These are phyloP conservation scores for Hoplostethus mediterraneus DNA, from an alignment of 2,797 vertebrate genomes.

Conservation along the genomic window DNA sequence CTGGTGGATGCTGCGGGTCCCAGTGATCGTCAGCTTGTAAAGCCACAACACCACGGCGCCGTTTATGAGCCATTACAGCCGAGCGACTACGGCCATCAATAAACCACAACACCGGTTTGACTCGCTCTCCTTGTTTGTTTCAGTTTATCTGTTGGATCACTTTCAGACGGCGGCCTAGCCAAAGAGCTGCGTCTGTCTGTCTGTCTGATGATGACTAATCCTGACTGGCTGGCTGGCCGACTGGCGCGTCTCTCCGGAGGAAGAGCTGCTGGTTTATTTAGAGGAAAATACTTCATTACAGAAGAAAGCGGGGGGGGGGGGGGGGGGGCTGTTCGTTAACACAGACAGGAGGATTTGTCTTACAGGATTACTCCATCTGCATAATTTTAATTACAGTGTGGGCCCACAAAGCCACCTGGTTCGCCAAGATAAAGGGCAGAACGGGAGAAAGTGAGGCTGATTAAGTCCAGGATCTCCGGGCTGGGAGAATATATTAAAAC, in stretches of 20 bases:
- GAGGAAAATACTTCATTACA: constrained; percentile 64
- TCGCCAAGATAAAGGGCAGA: constrained; percentile 73
- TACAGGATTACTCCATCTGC: constrained; percentile 80
- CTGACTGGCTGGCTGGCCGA: constrained; percentile 34
- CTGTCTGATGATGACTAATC: constrained; percentile 49
- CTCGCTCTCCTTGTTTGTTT: constrained; percentile 1
- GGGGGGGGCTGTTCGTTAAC: constrained; percentile 64
- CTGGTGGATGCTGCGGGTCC: not conserved
- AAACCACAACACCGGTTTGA: constrained; percentile 7
- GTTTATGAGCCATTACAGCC: not conserved
- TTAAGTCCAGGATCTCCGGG: constrained; percentile 51
- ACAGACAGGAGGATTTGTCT: constrained; percentile 69
- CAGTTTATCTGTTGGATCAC: constrained; percentile 55
- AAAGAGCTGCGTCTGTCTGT: constrained; percentile 21
- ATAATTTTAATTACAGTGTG: constrained; percentile 83
- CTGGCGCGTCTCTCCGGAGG: constrained; percentile 30
- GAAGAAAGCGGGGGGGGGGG: constrained; percentile 30
- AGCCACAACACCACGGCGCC: not conserved
- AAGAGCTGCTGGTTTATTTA: constrained; percentile 50
- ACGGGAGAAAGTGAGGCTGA: constrained; percentile 48
- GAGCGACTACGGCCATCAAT: constrained; percentile 5
- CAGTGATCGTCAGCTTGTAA: not conserved
- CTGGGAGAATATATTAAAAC: constrained; percentile 59
- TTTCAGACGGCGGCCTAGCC: constrained; percentile 50
- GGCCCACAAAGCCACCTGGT: constrained; percentile 79